Evolutionary conservation across 2,113 vertebrate genomes (phyloP).

Genomic region (Donacobius atricapilla): DNA sequence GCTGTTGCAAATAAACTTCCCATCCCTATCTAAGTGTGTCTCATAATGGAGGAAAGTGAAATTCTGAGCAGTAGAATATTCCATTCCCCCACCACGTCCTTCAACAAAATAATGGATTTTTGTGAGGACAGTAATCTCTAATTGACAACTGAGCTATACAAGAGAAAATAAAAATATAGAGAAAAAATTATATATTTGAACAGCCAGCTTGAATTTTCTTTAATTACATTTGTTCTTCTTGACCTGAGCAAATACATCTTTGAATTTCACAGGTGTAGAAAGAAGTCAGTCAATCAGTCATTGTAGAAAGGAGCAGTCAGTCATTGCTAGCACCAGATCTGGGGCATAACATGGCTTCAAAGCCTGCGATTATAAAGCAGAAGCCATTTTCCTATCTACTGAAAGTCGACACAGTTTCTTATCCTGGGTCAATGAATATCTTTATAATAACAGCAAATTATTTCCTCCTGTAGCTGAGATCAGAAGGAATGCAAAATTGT

Average conservation of each 20-base stretch:
- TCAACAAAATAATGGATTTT: background rate
- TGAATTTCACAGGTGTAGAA: background rate
- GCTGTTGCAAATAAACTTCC: background rate
- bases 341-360: background rate
- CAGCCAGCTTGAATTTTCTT: background rate
- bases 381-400: background rate
- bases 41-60: background rate
- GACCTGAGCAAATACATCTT: background rate
- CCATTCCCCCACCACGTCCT: fast-evolving
- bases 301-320: background rate
- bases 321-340: background rate
- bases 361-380: background rate
- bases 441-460: background rate
- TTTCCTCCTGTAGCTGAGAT: background rate
- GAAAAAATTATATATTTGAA: background rate
- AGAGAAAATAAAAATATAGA: background rate
- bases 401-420: background rate
- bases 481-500: background rate
- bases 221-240: background rate
- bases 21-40: background rate
- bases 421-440: background rate
- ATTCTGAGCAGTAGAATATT: background rate
- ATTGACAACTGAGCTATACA: background rate
- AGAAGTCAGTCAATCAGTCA: background rate
- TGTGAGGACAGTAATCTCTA: background rate